Evolutionary conservation across 2,113 vertebrate genomes (phyloP).

Genomic region (Alaudala cheleensis): DNA sequence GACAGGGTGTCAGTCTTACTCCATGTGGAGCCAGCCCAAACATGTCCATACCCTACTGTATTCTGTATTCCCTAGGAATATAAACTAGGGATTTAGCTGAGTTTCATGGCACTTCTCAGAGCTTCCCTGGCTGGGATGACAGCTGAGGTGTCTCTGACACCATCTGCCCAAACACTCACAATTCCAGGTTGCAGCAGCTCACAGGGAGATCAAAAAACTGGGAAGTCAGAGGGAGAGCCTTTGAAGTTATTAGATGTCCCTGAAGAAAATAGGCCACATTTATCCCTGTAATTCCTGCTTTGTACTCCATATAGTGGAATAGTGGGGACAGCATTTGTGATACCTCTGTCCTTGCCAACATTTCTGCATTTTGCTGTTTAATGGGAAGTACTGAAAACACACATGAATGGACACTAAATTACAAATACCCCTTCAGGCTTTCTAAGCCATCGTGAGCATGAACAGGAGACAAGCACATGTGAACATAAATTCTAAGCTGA

Average conservation of each 20-base stretch:
- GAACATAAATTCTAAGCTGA: background rate
- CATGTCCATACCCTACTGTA: background rate
- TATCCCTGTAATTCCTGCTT: background rate
- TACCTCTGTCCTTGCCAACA: background rate
- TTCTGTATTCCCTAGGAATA: background rate
- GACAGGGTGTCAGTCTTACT: background rate
- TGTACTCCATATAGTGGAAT: background rate
- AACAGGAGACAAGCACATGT: background rate
- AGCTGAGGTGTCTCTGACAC: background rate
- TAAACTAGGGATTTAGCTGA: background rate
- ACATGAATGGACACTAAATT: slow-evolving; percentile 25
- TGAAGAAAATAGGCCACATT: background rate
- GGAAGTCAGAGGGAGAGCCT: background rate
- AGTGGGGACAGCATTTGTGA: background rate
- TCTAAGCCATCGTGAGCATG: background rate
- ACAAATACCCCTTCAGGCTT: slow-evolving; percentile 16
- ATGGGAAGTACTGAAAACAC: slow-evolving; percentile 16
- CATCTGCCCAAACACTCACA: background rate
- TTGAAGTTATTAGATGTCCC: background rate
- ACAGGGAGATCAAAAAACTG: background rate
- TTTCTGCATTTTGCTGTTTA: background rate
- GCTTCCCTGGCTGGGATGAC: background rate
- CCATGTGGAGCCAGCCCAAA: background rate
- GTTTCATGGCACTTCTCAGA: background rate
- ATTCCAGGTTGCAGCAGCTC: background rate